Evolutionary conservation across 2,113 vertebrate genomes (phyloP), one percentile per base, ranked within the genome.

Genomic region (Apteryx owenii): DNA sequence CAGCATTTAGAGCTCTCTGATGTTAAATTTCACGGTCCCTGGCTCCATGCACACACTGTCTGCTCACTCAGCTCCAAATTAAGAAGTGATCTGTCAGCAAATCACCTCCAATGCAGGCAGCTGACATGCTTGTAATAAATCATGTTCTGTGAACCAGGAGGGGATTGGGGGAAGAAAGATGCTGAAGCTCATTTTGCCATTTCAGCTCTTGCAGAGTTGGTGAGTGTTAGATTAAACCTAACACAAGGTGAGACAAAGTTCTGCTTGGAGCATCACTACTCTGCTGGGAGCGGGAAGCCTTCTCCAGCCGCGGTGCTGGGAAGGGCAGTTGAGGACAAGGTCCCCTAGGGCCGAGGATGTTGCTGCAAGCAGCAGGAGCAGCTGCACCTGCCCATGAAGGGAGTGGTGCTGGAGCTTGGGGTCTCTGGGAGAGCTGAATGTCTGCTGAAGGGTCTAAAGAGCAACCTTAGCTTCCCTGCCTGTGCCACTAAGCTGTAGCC

Each of bases 41-140:
- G 48, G 58, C 22, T 87, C 58, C 0, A 0, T 0, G 3, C 10
- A 1, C 29, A 4, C 0, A 1, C 75, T 66, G 85, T 33, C 0
- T 1, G 64, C 31, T 84, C 6, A 0, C 61, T 83, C 29, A 0
- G 73, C 85, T 94, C 66, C 84, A 75, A 79, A 89, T 78, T 82
- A 66, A 88, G 82, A 75, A 94, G 81, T 2, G 33, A 75, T 84
- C 85, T 94, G 92, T 92, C 83, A 88, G 6, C 1, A 10, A 54
- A 85, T 65, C 6, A 0, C 75, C 72, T 87, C 61, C 69, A 44
- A 15, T 44, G 51, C 2, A 0, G 73, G 76, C 78, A 94, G 83
- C 29, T 2, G 1, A 75, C 4, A 1, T 21, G 81, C 80, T 0
- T 1, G n/a, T 70, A 73, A 93, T 92, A 77, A 86, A 81, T 82